Evolutionary conservation across 2,888 invertebrate genomes (phyloP).

Genomic region (Archips xylosteana): DNA sequence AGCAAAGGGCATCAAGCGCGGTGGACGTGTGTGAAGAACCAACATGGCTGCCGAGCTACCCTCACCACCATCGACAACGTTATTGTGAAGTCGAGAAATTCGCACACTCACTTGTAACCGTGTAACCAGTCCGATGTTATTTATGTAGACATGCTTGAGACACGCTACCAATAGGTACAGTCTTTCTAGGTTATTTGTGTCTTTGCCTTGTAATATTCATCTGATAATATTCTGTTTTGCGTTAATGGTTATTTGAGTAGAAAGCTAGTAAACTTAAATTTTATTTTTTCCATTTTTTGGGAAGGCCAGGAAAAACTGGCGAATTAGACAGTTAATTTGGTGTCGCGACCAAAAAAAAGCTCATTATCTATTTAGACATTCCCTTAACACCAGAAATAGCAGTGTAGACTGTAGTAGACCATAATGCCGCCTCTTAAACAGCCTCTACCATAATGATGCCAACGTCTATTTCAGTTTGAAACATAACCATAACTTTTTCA

Average conservation of each 20-base stretch:
- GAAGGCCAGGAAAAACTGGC: no score
- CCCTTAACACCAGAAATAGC: no score
- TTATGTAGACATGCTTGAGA: background rate
- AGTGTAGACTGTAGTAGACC: no score
- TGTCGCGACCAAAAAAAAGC: no score
- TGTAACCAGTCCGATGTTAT: background rate
- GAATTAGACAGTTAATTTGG: no score
- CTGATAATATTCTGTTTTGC: background rate
- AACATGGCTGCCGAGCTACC: slow-evolving; percentile 45
- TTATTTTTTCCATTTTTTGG: no score
- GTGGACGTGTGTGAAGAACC: slow-evolving; percentile 46
- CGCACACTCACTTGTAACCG: slow-evolving; percentile 21
- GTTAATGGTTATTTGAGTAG: background rate
- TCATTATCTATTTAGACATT: no score
- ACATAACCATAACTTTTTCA: no score
- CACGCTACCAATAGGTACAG: background rate
- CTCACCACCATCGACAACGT: slow-evolving; percentile 42
- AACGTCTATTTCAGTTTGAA: no score
- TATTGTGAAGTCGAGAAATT: slow-evolving; percentile 37
- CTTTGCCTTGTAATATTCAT: background rate
- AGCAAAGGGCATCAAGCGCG: slow-evolving; percentile 41
- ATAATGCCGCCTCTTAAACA: no score
- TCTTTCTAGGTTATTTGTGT: background rate
- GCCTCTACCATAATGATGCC: no score
- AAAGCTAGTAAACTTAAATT: background rate